A percentile compares a stretch with the other conserved stretches of the same genome.
phyloP scores from a whole-genome alignment of 2,113 vertebrate genomes.

The Guaruba guarouba region DNA sequence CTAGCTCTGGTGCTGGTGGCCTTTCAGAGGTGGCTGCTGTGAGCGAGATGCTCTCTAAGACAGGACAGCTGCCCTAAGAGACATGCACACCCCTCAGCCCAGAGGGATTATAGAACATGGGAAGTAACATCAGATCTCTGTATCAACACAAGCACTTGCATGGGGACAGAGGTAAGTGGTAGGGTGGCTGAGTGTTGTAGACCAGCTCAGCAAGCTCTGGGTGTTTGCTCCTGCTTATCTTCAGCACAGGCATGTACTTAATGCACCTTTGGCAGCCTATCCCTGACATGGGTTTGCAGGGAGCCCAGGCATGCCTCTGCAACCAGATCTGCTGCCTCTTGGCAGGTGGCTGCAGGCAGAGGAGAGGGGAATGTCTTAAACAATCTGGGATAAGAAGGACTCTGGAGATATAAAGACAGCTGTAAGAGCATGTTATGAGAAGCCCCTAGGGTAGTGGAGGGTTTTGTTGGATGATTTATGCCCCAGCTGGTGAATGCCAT shows the following conservation, averaged over 20 bases:
- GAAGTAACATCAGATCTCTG: neutral
- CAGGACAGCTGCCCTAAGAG: neutral
- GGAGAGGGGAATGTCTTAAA: neutral
- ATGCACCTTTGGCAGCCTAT: neutral
- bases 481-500: neutral
- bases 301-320: neutral
- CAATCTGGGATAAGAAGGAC: neutral
- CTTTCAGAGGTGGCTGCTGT: neutral
- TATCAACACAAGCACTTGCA: neutral
- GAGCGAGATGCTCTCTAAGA: neutral
- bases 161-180: neutral
- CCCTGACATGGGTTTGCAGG: neutral
- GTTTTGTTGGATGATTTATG: neutral
- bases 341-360: neutral
- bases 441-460: neutral
- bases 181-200: neutral
- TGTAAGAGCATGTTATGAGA: neutral
- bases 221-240: neutral
- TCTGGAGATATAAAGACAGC: neutral
- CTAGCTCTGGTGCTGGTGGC: neutral
- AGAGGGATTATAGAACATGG: neutral
- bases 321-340: accelerated
- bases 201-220: neutral
- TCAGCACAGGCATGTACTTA: neutral
- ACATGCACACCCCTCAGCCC: accelerated